phyloP scores from a whole-genome alignment of 2,797 vertebrate genomes.

The Carcharodon carcharias region DNA sequence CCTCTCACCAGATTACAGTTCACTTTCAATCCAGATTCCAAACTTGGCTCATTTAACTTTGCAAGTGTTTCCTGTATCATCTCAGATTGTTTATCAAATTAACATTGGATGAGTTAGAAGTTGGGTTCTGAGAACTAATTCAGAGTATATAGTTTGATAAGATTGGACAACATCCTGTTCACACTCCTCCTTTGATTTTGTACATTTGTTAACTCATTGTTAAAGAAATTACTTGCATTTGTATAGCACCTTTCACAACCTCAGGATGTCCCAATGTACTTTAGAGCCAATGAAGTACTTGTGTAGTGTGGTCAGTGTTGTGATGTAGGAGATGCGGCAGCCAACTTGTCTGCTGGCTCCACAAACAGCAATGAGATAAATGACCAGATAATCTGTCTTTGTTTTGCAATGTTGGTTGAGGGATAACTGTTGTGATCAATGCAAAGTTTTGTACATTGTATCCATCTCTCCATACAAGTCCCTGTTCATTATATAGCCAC shows the following conservation, averaged over 20 bases:
- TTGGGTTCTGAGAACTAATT: not conserved
- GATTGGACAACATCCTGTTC: not conserved
- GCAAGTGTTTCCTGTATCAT: not conserved
- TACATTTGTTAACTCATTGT: not conserved
- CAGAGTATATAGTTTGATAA: not conserved
- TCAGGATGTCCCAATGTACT: not conserved
- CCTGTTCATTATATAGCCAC: not conserved
- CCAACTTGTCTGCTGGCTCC: not conserved
- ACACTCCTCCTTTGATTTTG: constrained; percentile 8
- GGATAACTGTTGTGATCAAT: not conserved
- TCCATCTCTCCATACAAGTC: not conserved
- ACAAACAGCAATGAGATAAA: not conserved
- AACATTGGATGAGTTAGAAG: not conserved
- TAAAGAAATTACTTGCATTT: not conserved
- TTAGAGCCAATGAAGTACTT: not conserved
- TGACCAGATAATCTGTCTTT: not conserved
- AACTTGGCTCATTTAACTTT: not conserved
- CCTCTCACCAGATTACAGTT: not conserved
- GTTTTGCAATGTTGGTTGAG: not conserved
- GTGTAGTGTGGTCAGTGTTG: not conserved
- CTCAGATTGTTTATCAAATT: not conserved
- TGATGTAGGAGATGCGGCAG: not conserved
- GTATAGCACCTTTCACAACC: not conserved
- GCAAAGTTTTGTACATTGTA: not conserved
- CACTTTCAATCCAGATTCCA: not conserved